Evolutionary conservation across 2,797 vertebrate species (phyloP), one percentile per base, ranked within the genome.

Genomic region (Peromyscus eremicus): DNA sequence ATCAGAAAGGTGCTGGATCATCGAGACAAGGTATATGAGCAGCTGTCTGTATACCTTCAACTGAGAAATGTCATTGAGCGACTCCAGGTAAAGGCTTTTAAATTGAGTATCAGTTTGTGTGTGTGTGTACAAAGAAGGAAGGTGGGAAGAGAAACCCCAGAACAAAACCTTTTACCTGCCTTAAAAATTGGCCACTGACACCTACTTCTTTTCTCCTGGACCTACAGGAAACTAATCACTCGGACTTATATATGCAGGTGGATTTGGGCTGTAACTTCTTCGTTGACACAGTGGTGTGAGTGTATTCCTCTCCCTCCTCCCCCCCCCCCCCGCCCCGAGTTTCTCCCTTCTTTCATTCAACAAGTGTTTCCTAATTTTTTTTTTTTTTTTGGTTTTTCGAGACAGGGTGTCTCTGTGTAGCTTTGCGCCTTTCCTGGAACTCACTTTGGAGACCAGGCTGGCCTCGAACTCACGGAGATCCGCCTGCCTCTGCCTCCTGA

Each of bases 221-320:
- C 94, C 96, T 49, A 86, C 95, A 99, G 99, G 99, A 99, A 91
- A 89, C 98, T 6, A 98, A 96, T 3, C 98, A 97, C 49, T 97
- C 98, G 66, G 98, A 98, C 83, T 98, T 99, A 96, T 99, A 99
- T 97, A 99, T 99, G 7, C 99, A 99, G 14, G 99, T 99, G 8
- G 99, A 99, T 97, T 98, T 99, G 75, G 99, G 99, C 95, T 99
- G 99, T 97, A 99, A 99, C 98, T 99, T 99, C 98, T 99, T 99
- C 21, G 99, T 99, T 80, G 99, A 99, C 95, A 99, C 99, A 95
- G 98, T 99, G 96, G 99, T 99, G 99, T 99, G 97, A 99, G 99
- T 98, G 64, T 82, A 88, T 94, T 10, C 70, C 79, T 9, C 0
- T 23, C 94, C 77, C 60, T 6, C 46, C 46, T 8, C 46, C 46